These are phyloP conservation scores for Amiota mariae DNA, from an alignment of 2,888 invertebrate species.

Conservation along the genomic window DNA sequence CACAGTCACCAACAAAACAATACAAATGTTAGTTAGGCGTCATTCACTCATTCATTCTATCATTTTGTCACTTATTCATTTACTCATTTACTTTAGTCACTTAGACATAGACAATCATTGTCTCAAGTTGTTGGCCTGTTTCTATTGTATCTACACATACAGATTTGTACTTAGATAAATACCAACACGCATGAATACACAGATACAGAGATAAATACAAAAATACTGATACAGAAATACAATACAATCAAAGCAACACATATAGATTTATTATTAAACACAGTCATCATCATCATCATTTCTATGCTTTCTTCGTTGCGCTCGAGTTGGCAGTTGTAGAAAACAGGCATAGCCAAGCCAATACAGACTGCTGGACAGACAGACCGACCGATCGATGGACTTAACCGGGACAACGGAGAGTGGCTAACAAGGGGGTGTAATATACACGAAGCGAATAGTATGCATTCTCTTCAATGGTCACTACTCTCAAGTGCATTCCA, in stretches of 20 bases:
- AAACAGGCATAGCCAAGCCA: neutral
- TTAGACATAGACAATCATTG: conserved; percentile 5
- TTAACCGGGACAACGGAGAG: neutral
- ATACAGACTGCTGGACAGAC: conserved; percentile 9
- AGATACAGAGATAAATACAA: neutral
- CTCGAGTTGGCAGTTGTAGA: conserved; percentile 4
- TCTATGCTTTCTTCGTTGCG: conserved; percentile 13
- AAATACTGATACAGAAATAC: too few species aligned
- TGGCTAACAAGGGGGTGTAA: too few species aligned
- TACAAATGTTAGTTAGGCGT: neutral
- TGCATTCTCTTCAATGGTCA: conserved; percentile 12
- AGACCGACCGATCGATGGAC: neutral
- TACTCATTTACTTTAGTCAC: conserved; percentile 16
- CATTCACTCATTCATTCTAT: conserved; percentile 11
- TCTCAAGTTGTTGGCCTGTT: conserved; percentile 16
- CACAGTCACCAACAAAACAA: neutral
- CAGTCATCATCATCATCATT: conserved; percentile 17
- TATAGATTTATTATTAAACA: conserved; percentile 21
- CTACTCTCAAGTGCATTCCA: conserved; percentile 26
- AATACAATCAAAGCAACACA: neutral
- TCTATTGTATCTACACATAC: neutral
- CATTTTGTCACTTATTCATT: conserved; percentile 12
- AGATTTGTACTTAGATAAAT: neutral
- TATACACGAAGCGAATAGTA: too few species aligned
- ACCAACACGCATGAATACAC: neutral